phyloP scores from a whole-genome alignment of 2,113 vertebrate genomes.

The Rhea pennata region DNA sequence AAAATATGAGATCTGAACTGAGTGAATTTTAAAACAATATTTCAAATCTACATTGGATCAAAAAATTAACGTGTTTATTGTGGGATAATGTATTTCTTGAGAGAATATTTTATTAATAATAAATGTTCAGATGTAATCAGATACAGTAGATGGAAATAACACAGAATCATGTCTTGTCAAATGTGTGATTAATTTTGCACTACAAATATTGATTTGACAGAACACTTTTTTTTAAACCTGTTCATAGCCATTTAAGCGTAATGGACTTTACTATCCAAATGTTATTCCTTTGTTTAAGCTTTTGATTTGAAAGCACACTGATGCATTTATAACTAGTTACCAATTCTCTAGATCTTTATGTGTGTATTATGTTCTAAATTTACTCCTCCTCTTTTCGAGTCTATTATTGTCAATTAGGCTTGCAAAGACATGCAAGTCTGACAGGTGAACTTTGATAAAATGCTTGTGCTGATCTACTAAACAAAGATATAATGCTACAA shows the following conservation, averaged over 20 bases:
- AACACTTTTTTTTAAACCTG: constrained; percentile 56
- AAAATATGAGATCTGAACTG: background rate
- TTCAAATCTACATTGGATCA: background rate
- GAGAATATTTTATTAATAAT: constrained; percentile 43
- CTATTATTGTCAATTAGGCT: constrained; percentile 72
- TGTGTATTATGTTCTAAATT: constrained; percentile 57
- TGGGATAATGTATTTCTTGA: constrained; percentile 27
- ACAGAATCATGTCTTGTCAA: constrained; percentile 58
- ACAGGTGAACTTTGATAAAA: constrained; percentile 76
- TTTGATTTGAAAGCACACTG: constrained; percentile 25
- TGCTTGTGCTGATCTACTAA: constrained; percentile 56
- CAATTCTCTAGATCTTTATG: constrained; percentile 50
- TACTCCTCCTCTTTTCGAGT: constrained; percentile 58
- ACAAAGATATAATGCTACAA: constrained; percentile 70
- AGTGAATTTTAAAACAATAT: background rate
- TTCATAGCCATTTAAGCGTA: constrained; percentile 37
- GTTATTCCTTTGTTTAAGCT: constrained; percentile 52
- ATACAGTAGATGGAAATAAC: constrained; percentile 53
- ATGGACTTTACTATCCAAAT: constrained; percentile 62
- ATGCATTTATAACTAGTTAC: constrained; percentile 64
- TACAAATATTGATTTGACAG: constrained; percentile 61
- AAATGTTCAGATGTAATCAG: constrained; percentile 25
- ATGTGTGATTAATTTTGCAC: constrained; percentile 62
- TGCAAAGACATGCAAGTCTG: constrained; percentile 56
- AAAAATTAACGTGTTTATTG: constrained; percentile 33